Evolutionary conservation across 2,888 invertebrate species (phyloP).

Genomic region (Noctua pronuba): DNA sequence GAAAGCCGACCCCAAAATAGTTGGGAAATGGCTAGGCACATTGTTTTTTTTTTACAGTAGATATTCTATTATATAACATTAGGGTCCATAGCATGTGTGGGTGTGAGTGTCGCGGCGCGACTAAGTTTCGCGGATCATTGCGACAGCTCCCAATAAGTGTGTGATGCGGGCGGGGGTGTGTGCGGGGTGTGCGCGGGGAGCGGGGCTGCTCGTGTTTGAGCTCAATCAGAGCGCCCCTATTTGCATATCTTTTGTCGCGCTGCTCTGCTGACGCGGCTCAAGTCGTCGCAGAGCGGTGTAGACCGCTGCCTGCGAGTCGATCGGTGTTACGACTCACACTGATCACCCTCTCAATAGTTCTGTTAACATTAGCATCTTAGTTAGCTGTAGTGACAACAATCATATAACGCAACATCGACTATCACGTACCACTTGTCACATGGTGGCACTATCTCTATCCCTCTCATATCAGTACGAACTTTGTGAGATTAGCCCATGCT

Average conservation of each 20-base stretch:
- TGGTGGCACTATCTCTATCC: not conserved
- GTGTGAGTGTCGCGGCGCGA: not conserved
- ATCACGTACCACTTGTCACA: no score
- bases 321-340: not conserved
- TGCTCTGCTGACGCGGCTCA: slow-evolving; percentile 57
- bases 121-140: slow-evolving; percentile 23
- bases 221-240: slow-evolving; percentile 70
- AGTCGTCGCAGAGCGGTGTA: not conserved
- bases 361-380: not conserved
- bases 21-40: not conserved
- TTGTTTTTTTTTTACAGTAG: not conserved
- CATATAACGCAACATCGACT: no score
- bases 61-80: not conserved
- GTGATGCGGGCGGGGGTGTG: slow-evolving; percentile 56
- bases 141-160: slow-evolving; percentile 34
- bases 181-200: not conserved
- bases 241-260: slow-evolving; percentile 70
- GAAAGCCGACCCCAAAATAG: not conserved
- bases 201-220: slow-evolving; percentile 59
- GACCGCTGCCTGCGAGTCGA: not conserved
- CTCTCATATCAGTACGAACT: not conserved
- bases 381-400: no score
- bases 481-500: no score
- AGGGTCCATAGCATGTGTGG: not conserved
- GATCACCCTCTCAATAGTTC: not conserved